Evolutionary conservation across 2,113 vertebrate genomes (phyloP), one percentile per base, ranked within the genome.

Genomic region (Upupa epops): DNA sequence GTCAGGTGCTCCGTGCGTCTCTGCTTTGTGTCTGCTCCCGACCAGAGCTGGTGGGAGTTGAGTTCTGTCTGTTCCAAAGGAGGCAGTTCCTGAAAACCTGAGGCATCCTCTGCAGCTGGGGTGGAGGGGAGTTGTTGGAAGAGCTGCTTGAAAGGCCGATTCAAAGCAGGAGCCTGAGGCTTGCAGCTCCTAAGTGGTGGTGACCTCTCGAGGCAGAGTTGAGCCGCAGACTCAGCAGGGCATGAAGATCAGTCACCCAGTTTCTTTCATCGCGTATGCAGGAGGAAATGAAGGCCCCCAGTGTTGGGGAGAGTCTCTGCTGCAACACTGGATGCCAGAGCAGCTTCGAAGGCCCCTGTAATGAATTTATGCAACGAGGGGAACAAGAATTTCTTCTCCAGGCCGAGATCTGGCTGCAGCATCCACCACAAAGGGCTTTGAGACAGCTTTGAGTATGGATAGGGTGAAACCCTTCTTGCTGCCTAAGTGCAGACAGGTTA

Each of bases 391-490:
- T 42, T 18, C 6, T 88, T 90, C 80, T 55, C 45, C 60, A 60
- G 77, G 83, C 75, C 0, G 5, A 85, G 72, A 74, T 65, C 34
- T 86, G 86, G 69, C 55, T 69, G 75, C 71, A n/a, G 32, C 1
- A 0, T 77, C 73, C 80, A 24, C 71, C 86, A 32, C 3, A 3
- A 86, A 90, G 64, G 71, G 76, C 90, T 95, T 90, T 78, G 92
- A 90, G 90, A 86, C 83, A 77, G 66, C 46, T 93, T 83, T 93
- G 80, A 90, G 81, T 89, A 77, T 81, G 90, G 83, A 36, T 88
- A 29, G 65, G 86, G 73, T 59, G 66, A 90, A 92, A 91, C 77
- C 83, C 58, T 92, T 76, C 75, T 84, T 0, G 0, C 91, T 45
- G 73, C 55, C 95, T 29, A n/a, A 79, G 31, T 84, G 59, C 80